These are phyloP conservation scores for Heteronetta atricapilla DNA, from an alignment of 2,113 vertebrate species.

Conservation along the genomic window DNA sequence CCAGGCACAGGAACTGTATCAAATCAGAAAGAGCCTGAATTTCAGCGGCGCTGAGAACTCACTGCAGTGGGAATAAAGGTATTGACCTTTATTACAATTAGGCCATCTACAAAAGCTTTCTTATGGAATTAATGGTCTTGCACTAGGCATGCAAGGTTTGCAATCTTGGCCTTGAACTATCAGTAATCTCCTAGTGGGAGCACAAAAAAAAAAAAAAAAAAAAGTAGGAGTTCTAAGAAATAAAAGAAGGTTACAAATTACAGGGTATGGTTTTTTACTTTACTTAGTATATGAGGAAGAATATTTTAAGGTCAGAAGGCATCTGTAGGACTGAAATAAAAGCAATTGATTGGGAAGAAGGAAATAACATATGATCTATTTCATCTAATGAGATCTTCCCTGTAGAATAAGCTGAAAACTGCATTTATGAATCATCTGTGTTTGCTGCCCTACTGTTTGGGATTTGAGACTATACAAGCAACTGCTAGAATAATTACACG, in stretches of 20 bases:
- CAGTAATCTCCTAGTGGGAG: constrained; percentile 15
- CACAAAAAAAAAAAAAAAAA: background rate
- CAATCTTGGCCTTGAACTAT: constrained; percentile 26
- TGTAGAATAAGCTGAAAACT: background rate
- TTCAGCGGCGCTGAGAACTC: background rate
- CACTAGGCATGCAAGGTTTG: background rate
- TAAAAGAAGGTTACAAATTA: constrained; percentile 23
- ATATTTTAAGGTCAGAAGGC: constrained; percentile 59
- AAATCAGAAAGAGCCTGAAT: background rate
- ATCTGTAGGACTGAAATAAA: constrained; percentile 41
- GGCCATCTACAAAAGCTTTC: constrained; percentile 31
- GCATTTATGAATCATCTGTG: constrained; percentile 27
- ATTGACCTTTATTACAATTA: constrained; percentile 37
- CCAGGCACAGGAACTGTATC: background rate
- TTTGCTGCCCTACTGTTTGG: constrained; percentile 5
- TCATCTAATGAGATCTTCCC: constrained; percentile 49
- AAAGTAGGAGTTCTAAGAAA: background rate
- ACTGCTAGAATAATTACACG: background rate
- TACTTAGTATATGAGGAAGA: background rate
- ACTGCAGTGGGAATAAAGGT: background rate
- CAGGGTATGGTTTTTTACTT: constrained; percentile 44
- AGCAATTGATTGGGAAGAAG: constrained; percentile 45
- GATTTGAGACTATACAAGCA: constrained; percentile 15
- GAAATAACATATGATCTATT: constrained; percentile 31
- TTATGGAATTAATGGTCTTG: constrained; percentile 22